phyloP scores from a whole-genome alignment of 2,888 invertebrate genomes.

The Aphidius colemani region DNA sequence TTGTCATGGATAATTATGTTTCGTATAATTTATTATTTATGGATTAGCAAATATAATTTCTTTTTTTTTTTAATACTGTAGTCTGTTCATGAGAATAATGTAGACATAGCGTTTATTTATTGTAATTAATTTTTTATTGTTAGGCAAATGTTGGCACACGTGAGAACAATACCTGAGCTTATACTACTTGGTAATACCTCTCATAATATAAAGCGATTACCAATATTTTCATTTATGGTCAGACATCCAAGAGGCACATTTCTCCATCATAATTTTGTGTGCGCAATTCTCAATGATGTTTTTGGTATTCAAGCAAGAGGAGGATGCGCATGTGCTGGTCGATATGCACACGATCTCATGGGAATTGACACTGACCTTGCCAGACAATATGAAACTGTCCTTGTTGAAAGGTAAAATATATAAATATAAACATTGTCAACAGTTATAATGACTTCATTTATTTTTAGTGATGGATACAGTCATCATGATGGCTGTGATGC shows the following conservation, averaged over 20 bases:
- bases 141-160: constrained; percentile 80
- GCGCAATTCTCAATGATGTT: constrained; percentile 85
- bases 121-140: constrained; percentile 46
- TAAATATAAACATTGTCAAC: not conserved
- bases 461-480: constrained; percentile 41
- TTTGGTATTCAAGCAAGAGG: constrained; percentile 88
- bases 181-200: constrained; percentile 76
- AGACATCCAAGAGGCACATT: constrained; percentile 80
- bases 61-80: not conserved
- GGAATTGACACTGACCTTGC: constrained; percentile 81
- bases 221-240: constrained; percentile 86
- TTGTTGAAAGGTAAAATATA: constrained; percentile 65
- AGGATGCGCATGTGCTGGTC: constrained; percentile 80
- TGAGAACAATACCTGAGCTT: constrained; percentile 78
- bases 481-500: constrained; percentile 57
- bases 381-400: constrained; percentile 73
- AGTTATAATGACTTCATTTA: not conserved
- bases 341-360: constrained; percentile 82
- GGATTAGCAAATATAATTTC: not conserved
- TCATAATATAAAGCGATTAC: constrained; percentile 71
- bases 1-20: too few species aligned
- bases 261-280: constrained; percentile 86
- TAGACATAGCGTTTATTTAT: constrained; percentile 2
- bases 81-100: not conserved
- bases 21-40: not conserved